Conservation (phyloP, 2,888 invertebrate genomes). For the Argyresthia albistria region DNA sequence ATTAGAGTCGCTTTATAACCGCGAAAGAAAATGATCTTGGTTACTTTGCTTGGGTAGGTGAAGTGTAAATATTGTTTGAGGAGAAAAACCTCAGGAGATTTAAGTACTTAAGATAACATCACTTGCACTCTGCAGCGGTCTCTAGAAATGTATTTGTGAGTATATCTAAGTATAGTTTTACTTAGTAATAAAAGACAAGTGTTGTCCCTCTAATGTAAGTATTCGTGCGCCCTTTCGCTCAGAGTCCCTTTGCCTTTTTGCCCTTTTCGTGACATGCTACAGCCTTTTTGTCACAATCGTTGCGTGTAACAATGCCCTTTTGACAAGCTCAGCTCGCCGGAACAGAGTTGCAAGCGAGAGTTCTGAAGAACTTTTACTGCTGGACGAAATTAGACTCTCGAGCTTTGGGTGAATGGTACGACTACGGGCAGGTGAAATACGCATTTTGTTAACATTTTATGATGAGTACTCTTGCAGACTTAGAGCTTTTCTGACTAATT, state of each 20-base stretch:
- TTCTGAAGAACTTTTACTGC: slow-evolving; percentile 13
- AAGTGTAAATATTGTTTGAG: not conserved
- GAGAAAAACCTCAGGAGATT: slow-evolving; percentile 8
- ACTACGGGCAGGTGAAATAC: no score
- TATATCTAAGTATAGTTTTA: no score
- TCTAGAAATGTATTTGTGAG: no score
- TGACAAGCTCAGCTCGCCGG: slow-evolving; percentile 30
- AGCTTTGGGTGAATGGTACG: slow-evolving; percentile 7
- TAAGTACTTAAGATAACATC: no score
- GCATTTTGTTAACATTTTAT: not conserved
- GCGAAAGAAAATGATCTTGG: slow-evolving; percentile 54
- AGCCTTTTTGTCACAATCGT: slow-evolving; percentile 36
- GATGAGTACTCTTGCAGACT: slow-evolving; percentile 11
- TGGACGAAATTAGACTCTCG: slow-evolving; percentile 37
- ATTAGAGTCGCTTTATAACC: slow-evolving; percentile 57
- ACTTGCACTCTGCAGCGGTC: no score
- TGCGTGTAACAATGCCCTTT: slow-evolving; percentile 53
- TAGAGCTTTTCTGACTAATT: not conserved
- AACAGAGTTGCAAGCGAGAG: slow-evolving; percentile 27
- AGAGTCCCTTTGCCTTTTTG: slow-evolving; percentile 23
- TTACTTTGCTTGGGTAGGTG: no score
- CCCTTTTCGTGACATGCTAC: slow-evolving; percentile 20
- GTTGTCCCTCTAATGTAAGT: not conserved
- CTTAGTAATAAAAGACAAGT: not conserved
- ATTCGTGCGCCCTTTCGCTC: slow-evolving; percentile 18